Conservation (phyloP, 1,140 invertebrate species). For the Drosophila tani region DNA sequence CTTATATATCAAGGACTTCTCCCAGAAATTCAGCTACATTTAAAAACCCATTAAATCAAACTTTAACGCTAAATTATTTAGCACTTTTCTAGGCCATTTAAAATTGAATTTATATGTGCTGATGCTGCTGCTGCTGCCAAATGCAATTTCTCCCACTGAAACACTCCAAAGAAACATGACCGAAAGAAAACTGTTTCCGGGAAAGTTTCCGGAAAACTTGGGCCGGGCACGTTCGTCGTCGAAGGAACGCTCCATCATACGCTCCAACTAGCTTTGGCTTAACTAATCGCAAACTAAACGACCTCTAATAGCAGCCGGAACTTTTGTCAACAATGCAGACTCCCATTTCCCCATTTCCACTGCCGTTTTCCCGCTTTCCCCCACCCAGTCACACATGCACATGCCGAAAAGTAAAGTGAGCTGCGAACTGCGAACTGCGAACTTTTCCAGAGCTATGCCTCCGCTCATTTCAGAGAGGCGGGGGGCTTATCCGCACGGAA, state of each 20-base stretch:
- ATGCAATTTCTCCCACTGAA: constrained; percentile 25
- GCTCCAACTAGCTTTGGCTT: constrained; percentile 64
- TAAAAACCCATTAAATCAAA: constrained; percentile 4
- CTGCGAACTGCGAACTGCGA: constrained; percentile 29
- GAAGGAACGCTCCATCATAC: constrained; percentile 49
- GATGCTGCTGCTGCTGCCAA: not conserved
- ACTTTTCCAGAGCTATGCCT: constrained; percentile 64
- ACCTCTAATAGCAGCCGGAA: constrained; percentile 76
- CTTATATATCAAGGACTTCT: too few relatives aligned
- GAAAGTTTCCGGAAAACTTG: constrained; percentile 49
- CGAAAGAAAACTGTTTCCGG: constrained; percentile 39
- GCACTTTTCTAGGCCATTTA: constrained; percentile 25
- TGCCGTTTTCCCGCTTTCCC: not conserved
- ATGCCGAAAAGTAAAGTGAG: constrained; percentile 41
- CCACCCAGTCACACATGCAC: constrained; percentile 18
- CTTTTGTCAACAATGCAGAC: constrained; percentile 81
- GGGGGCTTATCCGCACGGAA: constrained; percentile 60
- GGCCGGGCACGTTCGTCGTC: constrained; percentile 35
- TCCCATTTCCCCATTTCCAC: constrained; percentile 14
- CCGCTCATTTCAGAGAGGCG: constrained; percentile 57
- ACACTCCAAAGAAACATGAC: constrained; percentile 30
- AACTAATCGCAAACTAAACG: constrained; percentile 82
- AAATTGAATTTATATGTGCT: constrained; percentile 29
- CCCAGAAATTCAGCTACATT: not conserved
- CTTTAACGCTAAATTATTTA: constrained; percentile 11